Evolutionary conservation across 1,140 invertebrate species (phyloP), one percentile per base, ranked within the genome.

Genomic region (Drosophila persimilis): DNA sequence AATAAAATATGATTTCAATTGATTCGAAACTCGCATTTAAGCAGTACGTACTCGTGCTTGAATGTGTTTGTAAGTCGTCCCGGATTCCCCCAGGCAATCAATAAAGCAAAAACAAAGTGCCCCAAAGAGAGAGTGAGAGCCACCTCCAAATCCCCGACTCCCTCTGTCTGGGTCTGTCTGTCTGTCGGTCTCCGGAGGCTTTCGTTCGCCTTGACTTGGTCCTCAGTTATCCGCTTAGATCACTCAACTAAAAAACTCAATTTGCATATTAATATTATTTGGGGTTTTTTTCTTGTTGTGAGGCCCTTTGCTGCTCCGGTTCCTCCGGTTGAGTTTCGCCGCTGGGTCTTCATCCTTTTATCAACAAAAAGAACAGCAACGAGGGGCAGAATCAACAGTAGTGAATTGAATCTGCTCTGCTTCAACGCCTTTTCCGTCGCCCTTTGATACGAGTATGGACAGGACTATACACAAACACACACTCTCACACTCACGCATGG

Each of bases 201-300:
- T 41, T 55, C 52, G 46, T 50, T 59, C 50, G 64, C 56, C 69
- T 60, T 74, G 76, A 56, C 78, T 71, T 54, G 31, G 47, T 39
- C 70, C 70, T 62, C 81, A 69, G 80, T 90, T 89, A 89, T 89
- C 86, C 86, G 86, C 86, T 90, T 89, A 89, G 86, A 89, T 90
- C 86, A 89, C 73, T 89, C 86, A 89, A 89, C 86, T 86, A 89
- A 90, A 89, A 89, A 89, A 89, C 77, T 90, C 86, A 90, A 89
- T 89, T 89, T 89, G 86, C 86, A 89, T 89, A 86, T 89, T 89
- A 90, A 89, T 89, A 86, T 89, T 85, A 89, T 81, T 86, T 84
- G 71, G 84, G 80, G 80, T 73, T 73, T 73, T 73, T 84, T 80
- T 84, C 54, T 57, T 55, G 48, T 50, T 69, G 55, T 64, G 44